Percentiles rank a stretch among this genome's conserved stretches.
Conservation (phyloP, 2,113 vertebrate genomes). For the Acrocephalus kingi region DNA sequence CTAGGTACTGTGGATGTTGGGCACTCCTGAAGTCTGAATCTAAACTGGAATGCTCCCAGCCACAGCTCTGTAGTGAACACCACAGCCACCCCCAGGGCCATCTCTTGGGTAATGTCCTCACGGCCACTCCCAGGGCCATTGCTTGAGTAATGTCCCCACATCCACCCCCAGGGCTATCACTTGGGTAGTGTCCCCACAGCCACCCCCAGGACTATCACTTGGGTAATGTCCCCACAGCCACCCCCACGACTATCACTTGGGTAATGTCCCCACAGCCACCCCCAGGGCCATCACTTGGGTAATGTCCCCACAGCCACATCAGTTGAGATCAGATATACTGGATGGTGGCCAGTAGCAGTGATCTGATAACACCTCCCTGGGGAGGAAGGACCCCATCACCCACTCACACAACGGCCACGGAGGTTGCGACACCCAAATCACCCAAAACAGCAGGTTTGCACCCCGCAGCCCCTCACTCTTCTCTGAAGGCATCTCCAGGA, state of each 20-base stretch:
- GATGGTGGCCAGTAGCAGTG: not conserved
- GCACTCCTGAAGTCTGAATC: too few relatives aligned
- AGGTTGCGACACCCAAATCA: not conserved
- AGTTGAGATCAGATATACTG: not conserved
- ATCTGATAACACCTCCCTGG: not conserved
- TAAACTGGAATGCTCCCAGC: too few relatives aligned
- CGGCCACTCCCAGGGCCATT: rapidly evolving
- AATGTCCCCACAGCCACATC: not conserved
- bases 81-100: not conserved
- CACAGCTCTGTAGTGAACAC: too few relatives aligned
- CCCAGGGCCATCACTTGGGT: rapidly evolving
- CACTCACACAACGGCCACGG: rapidly evolving
- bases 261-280: not conserved
- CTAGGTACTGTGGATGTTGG: too few relatives aligned
- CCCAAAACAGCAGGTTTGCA: not conserved
- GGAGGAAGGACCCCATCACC: not conserved
- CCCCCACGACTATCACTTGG: not conserved
- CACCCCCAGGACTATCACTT: rapidly evolving
- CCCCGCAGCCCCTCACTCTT: not conserved
- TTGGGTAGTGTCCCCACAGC: not conserved
- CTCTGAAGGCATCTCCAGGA: not conserved
- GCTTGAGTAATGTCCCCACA: rapidly evolving
- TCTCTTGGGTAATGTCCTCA: not conserved
- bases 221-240: rapidly evolving
- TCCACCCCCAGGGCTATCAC: rapidly evolving